Evolutionary conservation across 2,888 invertebrate genomes (phyloP).

Genomic region (Pseudoips prasinana): DNA sequence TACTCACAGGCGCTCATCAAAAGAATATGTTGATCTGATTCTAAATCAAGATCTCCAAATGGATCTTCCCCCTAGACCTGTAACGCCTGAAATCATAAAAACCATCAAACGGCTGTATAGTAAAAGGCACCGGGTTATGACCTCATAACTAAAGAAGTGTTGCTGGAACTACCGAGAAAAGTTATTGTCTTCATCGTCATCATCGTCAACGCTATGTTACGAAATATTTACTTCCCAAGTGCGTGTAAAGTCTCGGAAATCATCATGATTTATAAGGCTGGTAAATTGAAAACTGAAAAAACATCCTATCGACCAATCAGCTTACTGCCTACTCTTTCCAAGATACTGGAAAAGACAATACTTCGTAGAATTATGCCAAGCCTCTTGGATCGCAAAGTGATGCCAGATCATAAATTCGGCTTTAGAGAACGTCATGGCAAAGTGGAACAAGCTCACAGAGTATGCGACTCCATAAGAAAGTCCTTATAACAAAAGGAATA

Average conservation of each 20-base stretch:
- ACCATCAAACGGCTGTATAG: conserved; percentile 3
- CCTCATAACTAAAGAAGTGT: conserved; percentile 13
- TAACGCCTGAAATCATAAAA: not conserved
- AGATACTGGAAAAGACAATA: conserved; percentile 14
- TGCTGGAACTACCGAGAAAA: conserved; percentile 16
- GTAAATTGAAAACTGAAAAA: conserved; percentile 11
- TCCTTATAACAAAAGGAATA: conserved; percentile 16
- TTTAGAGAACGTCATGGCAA: conserved; percentile 17
- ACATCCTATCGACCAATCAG: conserved; percentile 22
- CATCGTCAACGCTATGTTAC: conserved; percentile 15
- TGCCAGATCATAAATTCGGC: conserved; percentile 23
- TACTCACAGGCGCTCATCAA: too few species aligned
- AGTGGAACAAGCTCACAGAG: conserved; percentile 19
- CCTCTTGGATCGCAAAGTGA: conserved; percentile 7
- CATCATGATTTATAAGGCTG: conserved; percentile 18
- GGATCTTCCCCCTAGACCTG: not conserved
- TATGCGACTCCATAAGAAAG: conserved; percentile 9
- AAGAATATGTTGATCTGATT: too few species aligned
- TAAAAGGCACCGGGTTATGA: conserved; percentile 27
- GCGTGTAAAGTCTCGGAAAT: conserved; percentile 24
- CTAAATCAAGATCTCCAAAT: not conserved
- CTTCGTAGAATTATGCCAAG: conserved; percentile 6
- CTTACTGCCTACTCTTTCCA: conserved; percentile 17
- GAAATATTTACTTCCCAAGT: conserved; percentile 8
- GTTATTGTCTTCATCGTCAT: conserved; percentile 14